Evolutionary conservation across 2,113 vertebrate genomes (phyloP).

Genomic region (Rhineura floridana): DNA sequence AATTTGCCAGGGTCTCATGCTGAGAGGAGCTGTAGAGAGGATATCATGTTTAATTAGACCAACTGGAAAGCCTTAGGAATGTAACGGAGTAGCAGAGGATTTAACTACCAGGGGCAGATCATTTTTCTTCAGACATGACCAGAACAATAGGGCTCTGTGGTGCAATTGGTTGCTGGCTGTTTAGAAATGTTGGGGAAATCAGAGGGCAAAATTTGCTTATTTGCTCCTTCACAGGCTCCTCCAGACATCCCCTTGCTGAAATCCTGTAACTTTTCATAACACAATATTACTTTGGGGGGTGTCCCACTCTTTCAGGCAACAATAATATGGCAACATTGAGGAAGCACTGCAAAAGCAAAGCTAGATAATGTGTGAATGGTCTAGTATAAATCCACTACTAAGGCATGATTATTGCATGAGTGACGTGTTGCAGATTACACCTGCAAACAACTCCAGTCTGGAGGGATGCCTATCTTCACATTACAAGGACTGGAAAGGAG

Average conservation of each 20-base stretch:
- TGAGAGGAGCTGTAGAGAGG: neutral
- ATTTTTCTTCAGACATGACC: neutral
- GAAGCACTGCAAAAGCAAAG: too few relatives aligned
- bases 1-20: constrained; percentile 7
- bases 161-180: neutral
- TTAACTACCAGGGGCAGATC: neutral
- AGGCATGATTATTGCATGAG: too few relatives aligned
- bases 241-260: too few relatives aligned
- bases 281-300: too few relatives aligned
- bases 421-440: too few relatives aligned
- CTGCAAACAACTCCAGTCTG: too few relatives aligned
- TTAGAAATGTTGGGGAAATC: neutral
- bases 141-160: neutral
- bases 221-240: neutral
- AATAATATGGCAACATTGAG: too few relatives aligned
- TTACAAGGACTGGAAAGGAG: neutral
- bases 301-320: too few relatives aligned
- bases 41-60: neutral
- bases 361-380: too few relatives aligned
- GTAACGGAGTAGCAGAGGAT: neutral
- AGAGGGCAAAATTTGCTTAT: neutral
- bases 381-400: too few relatives aligned
- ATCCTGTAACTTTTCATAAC: too few relatives aligned
- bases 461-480: too few relatives aligned
- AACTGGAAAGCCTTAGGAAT: neutral